These are phyloP conservation scores for Limenitis arthemis DNA, from an alignment of 2,888 invertebrate species.

Conservation along the genomic window DNA sequence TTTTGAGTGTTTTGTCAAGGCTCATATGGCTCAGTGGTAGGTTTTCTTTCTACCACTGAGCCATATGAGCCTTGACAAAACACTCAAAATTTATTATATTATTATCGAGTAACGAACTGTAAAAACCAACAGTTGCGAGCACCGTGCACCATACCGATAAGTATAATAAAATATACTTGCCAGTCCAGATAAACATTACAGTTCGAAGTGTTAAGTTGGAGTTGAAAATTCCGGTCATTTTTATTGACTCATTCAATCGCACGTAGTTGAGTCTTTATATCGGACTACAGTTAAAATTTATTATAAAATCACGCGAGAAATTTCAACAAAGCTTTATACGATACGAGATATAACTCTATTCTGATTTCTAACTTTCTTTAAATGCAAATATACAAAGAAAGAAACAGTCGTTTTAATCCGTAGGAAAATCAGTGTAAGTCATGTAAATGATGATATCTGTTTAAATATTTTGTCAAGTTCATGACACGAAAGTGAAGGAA, in stretches of 20 bases:
- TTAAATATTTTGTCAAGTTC: constrained; percentile 17
- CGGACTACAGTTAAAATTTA: constrained; percentile 60
- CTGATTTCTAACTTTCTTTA: no score
- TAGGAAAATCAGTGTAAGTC: not conserved
- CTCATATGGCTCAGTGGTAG: no score
- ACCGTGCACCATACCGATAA: constrained; percentile 56
- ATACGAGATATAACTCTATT: not conserved
- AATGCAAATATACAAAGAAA: not conserved
- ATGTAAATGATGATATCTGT: not conserved
- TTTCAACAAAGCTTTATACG: constrained; percentile 38
- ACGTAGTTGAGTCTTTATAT: constrained; percentile 47
- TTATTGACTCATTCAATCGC: constrained; percentile 45
- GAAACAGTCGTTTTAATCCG: not conserved
- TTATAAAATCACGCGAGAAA: constrained; percentile 64
- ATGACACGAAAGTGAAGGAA: constrained; percentile 58
- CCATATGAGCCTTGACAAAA: constrained; percentile 27
- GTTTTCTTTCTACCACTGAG: constrained; percentile 19
- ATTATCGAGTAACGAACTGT: constrained; percentile 48
- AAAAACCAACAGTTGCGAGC: constrained; percentile 48
- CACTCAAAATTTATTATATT: constrained; percentile 40
- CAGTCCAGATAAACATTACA: constrained; percentile 17
- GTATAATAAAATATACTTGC: constrained; percentile 29
- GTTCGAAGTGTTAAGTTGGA: constrained; percentile 36
- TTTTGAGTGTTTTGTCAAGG: no score
- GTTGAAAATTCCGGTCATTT: constrained; percentile 49